Base-by-base conservation (phyloP, 2,113 vertebrate species). In the Tyrannus savana region DNA sequence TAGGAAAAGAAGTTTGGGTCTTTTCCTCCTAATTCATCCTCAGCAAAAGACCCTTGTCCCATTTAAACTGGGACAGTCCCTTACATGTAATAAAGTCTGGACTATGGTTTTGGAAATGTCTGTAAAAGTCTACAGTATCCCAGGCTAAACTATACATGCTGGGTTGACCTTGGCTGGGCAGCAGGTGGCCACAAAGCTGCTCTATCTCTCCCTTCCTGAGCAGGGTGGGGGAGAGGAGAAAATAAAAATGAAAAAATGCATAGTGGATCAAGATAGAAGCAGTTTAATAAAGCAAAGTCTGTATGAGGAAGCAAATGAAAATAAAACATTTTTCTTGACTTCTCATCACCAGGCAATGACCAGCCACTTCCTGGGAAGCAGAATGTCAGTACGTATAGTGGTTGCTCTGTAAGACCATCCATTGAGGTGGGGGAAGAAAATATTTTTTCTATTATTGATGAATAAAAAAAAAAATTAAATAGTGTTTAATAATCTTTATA, bases 321-420 rank as follows among this genome's bases (percentile, higher is more conserved):
- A 47, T 3, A 66, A 60, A 66, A 77, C 7, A 66, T 46, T 37
- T 21, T 53, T 77, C n/a, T 83, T 3, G 2, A 13, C 15, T 66
- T 72, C 30, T 6, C 39, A 37, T 53, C 10, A 72, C 15, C 28
- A 56, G 35, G 7, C 6, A 23, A 56, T 44, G 37, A 58, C 27
- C 23, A 69, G 16, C 7, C 24, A 22, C 10, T 47, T 84, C 15
- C 28, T 33, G 11, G 21, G 10, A 66, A 41, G n/a, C 1, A 35
- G 5, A 3, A 2, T 11, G 11, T 35, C 24, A 58, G 14, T 31
- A 35, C 6, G 1, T 17, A n/a, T 14, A 18, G 12, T 8, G 4
- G 3, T 59, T 37, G 4, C 10, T 42, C 35, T 69, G 7, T 30
- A 63, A 80, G 28, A 30, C 3, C 46, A 31, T 33, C 4, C 14